A percentile compares a stretch with the other conserved stretches of the same genome.
Evolutionary conservation across 2,113 vertebrate genomes (phyloP).

Genomic region (Pterocles burchelli): DNA sequence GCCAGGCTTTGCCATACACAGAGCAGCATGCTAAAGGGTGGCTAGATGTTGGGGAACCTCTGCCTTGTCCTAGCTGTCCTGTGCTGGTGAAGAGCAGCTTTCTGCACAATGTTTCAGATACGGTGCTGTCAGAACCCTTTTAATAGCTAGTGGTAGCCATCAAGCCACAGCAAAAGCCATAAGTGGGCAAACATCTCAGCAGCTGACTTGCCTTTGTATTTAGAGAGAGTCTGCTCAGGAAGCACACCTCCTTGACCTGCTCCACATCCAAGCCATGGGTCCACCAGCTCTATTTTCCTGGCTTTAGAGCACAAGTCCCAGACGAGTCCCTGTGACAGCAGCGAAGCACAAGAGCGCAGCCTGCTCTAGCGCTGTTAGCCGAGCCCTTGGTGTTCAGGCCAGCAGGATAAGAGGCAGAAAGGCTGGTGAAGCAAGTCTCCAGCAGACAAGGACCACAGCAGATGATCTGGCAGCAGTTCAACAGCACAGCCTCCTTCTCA

Average conservation of each 20-base stretch:
- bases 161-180: neutral
- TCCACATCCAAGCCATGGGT: neutral
- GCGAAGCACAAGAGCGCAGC: fast-evolving
- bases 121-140: neutral
- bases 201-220: neutral
- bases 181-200: neutral
- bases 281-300: neutral
- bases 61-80: neutral
- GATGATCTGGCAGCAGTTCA: neutral
- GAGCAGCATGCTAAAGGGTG: fast-evolving
- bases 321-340: neutral
- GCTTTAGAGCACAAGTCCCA: neutral
- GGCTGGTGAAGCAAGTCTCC: neutral
- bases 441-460: neutral
- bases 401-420: neutral
- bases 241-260: neutral
- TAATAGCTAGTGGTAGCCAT: neutral
- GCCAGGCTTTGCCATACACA: neutral
- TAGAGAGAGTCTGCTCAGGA: neutral
- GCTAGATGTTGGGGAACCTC: neutral
- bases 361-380: neutral
- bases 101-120: neutral
- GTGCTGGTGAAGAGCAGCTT: neutral
- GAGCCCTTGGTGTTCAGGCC: neutral
- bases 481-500: neutral